phyloP scores from a whole-genome alignment of 2,888 invertebrate genomes.

The Caenorhabditis plicata region DNA sequence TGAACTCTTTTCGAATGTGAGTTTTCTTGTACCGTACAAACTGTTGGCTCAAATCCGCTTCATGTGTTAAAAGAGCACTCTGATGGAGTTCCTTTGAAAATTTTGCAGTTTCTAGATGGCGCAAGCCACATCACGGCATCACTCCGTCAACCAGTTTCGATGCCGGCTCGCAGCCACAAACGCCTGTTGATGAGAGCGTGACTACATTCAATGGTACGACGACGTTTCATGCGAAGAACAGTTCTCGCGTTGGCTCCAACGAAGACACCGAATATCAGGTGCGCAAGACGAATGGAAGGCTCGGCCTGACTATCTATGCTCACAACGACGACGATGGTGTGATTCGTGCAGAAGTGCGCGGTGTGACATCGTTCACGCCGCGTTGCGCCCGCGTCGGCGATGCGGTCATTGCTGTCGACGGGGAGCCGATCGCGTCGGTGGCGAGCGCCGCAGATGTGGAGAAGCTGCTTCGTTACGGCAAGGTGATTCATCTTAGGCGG shows the following conservation, averaged over 20 bases:
- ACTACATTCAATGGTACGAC: conserved; percentile 30
- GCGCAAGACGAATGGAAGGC: conserved; percentile 35
- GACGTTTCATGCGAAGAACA: conserved; percentile 19
- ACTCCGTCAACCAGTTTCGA: conserved; percentile 4
- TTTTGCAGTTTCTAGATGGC: conserved; percentile 43
- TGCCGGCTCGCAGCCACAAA: background rate
- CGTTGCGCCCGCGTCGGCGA: conserved; percentile 42
- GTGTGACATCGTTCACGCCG: conserved; percentile 44
- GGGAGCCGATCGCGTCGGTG: conserved; percentile 34
- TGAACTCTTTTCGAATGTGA: conserved; percentile 41
- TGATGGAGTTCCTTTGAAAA: no score
- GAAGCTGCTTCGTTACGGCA: conserved; percentile 37
- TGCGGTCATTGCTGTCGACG: conserved; percentile 42
- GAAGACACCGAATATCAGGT: conserved; percentile 31
- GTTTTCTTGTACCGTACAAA: no score
- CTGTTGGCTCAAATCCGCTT: no score
- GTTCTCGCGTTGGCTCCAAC: background rate
- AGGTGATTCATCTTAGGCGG: conserved; percentile 37
- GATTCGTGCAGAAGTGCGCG: conserved; percentile 42
- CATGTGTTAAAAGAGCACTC: no score
- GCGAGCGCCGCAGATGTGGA: conserved; percentile 46
- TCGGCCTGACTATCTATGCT: conserved; percentile 47
- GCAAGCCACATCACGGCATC: conserved; percentile 30
- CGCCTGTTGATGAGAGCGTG: conserved; percentile 16
- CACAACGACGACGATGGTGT: conserved; percentile 43